A percentile compares a stretch with the other conserved stretches of the same genome.
Evolutionary conservation across 1,140 invertebrate species (phyloP).

Genomic region (Pseudomyrmex cubaensis): DNA sequence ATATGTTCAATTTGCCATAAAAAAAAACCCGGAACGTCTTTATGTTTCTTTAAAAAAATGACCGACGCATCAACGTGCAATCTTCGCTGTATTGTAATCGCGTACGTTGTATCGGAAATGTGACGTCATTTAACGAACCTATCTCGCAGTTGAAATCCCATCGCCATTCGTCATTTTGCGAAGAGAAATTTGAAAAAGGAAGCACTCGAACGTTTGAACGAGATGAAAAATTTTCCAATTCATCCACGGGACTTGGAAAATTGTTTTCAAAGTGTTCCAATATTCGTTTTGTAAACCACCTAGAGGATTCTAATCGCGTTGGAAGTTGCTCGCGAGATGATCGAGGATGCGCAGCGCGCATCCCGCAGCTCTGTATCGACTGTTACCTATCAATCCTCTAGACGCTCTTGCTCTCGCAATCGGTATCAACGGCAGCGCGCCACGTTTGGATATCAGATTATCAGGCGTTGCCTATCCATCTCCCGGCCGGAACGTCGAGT

Average conservation of each 20-base stretch:
- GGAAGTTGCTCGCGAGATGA: conserved; percentile 54
- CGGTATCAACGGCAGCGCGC: conserved; percentile 55
- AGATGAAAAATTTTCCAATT: too few relatives aligned
- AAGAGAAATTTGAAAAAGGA: background rate
- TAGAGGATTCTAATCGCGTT: conserved; percentile 13
- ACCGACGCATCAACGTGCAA: conserved; percentile 42
- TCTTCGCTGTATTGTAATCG: conserved; percentile 61
- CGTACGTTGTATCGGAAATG: conserved; percentile 77
- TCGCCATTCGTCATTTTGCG: conserved; percentile 66
- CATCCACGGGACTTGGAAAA: too few relatives aligned
- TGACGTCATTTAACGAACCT: conserved; percentile 77
- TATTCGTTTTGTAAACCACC: conserved; percentile 41
- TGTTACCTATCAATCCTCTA: conserved; percentile 70
- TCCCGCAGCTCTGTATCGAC: conserved; percentile 61
- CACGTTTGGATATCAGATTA: conserved; percentile 65
- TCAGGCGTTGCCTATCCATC: conserved; percentile 71
- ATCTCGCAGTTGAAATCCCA: conserved; percentile 73
- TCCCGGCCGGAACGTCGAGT: conserved; percentile 42
- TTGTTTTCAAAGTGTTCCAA: too few relatives aligned
- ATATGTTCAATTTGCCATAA: too few relatives aligned
- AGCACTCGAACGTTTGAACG: too few relatives aligned
- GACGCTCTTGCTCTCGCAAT: conserved; percentile 26
- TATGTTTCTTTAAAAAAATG: too few relatives aligned
- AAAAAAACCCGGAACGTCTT: too few relatives aligned
- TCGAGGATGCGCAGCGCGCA: conserved; percentile 19